A percentile compares a stretch with the other conserved stretches of the same genome.
These are phyloP conservation scores for Magallana angulata DNA, from an alignment of 1,140 invertebrate species.

Conservation along the genomic window DNA sequence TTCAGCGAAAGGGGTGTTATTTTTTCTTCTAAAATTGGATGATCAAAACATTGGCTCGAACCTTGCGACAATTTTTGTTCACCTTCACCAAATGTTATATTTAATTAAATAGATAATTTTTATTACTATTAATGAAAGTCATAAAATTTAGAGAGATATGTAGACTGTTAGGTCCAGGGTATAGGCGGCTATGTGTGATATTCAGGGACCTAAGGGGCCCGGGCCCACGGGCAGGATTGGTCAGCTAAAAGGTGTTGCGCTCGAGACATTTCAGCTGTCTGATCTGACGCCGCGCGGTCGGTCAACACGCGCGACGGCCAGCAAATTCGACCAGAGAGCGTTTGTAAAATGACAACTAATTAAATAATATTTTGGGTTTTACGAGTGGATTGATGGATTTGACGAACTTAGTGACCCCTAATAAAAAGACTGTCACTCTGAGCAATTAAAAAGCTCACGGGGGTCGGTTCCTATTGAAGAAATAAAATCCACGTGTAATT, in stretches of 20 bases:
- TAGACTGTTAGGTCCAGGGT: background rate
- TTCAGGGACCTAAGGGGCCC: background rate
- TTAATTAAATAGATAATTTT: constrained; percentile 5
- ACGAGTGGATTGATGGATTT: constrained; percentile 1
- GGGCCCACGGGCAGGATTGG: constrained; percentile 10
- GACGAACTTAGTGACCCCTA: constrained; percentile 21
- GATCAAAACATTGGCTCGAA: background rate
- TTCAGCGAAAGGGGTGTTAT: background rate
- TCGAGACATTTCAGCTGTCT: constrained; percentile 23
- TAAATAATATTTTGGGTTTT: constrained; percentile 27
- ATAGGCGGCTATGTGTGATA: background rate
- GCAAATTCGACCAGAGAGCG: constrained; percentile 15
- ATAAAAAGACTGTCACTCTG: constrained; percentile 24
- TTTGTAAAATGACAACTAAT: constrained; percentile 36
- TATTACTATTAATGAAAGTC: background rate
- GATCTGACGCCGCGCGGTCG: constrained; percentile 10
- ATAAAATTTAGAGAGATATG: background rate
- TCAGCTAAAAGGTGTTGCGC: constrained; percentile 12
- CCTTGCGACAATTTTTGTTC: background rate
- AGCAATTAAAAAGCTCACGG: constrained; percentile 13
- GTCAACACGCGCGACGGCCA: constrained; percentile 16
- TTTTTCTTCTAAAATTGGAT: constrained; percentile 7
- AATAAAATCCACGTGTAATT: constrained; percentile 7
- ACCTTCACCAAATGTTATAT: background rate
- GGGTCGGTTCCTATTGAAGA: background rate